A percentile compares a stretch with the other conserved stretches of the same genome.
These are phyloP conservation scores for Syngnathus floridae DNA, from an alignment of 2,113 vertebrate genomes.

Conservation along the genomic window DNA sequence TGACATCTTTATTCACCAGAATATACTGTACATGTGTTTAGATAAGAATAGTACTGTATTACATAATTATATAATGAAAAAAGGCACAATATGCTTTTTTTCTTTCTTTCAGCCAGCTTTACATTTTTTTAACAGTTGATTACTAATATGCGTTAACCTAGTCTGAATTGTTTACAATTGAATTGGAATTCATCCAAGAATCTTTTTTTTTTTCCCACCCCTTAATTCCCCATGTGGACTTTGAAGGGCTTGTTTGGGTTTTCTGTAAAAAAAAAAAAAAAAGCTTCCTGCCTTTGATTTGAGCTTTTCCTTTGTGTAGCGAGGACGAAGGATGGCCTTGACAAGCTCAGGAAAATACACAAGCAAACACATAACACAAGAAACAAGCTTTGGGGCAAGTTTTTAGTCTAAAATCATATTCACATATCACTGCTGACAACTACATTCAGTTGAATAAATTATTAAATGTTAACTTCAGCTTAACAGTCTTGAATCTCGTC, in stretches of 20 bases:
- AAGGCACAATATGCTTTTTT: too few relatives aligned
- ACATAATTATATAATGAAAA: too few relatives aligned
- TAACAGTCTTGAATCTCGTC: background rate
- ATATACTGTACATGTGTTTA: too few relatives aligned
- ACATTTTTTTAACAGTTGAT: background rate
- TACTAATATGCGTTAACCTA: background rate
- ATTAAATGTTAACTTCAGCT: background rate
- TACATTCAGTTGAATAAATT: constrained; percentile 4
- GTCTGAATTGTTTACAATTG: background rate
- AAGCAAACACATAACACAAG: constrained; percentile 11
- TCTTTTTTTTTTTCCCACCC: background rate
- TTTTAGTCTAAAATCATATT: constrained; percentile 18
- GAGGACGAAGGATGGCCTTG: constrained; percentile 22
- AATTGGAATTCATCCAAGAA: background rate
- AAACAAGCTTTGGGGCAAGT: constrained; percentile 17
- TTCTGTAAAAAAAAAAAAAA: constrained; percentile 7
- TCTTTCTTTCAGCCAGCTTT: background rate
- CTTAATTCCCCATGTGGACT: constrained; percentile 7
- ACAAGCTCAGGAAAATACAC: constrained; percentile 16
- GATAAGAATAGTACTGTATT: too few relatives aligned
- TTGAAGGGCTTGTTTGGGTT: constrained; percentile 17
- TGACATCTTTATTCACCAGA: background rate
- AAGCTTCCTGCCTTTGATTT: constrained; percentile 33
- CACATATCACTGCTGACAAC: background rate
- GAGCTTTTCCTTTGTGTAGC: constrained; percentile 16